phyloP scores from a whole-genome alignment of 2,888 invertebrate genomes.

The Pegoplata infirma region DNA sequence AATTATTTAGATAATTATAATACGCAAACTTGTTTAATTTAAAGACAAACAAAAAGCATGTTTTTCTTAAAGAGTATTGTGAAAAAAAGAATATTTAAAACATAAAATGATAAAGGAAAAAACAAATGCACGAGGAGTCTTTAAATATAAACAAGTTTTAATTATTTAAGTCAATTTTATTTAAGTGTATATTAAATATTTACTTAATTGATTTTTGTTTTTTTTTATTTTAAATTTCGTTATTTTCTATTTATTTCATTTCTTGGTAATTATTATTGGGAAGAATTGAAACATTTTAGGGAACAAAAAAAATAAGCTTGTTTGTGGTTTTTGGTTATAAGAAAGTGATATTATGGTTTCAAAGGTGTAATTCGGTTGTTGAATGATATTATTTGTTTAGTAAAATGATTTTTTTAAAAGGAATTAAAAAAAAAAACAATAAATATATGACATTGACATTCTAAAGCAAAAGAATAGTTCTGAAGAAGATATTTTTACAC shows the following conservation, averaged over 20 bases:
- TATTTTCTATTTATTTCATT: background rate
- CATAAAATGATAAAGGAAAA: background rate
- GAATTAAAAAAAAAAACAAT: slow-evolving; percentile 6
- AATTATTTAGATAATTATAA: slow-evolving; percentile 33
- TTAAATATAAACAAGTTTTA: slow-evolving; percentile 39
- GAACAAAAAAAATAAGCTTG: background rate
- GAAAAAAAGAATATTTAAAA: slow-evolving; percentile 31
- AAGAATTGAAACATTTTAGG: background rate
- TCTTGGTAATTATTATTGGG: background rate
- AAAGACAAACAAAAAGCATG: slow-evolving; percentile 42
- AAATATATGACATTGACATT: background rate
- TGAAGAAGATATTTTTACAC: no score
- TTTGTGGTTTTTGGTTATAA: background rate
- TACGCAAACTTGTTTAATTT: slow-evolving; percentile 51
- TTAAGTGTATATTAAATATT: slow-evolving; percentile 57
- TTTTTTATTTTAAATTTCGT: slow-evolving; percentile 23
- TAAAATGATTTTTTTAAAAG: background rate
- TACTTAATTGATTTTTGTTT: slow-evolving; percentile 38
- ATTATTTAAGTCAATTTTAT: slow-evolving; percentile 45
- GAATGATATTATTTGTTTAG: slow-evolving; percentile 23
- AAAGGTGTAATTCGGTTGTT: background rate
- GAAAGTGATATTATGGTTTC: background rate
- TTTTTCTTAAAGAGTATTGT: background rate
- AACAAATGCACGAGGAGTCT: slow-evolving; percentile 14
- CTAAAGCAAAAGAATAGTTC: no score